Conservation (phyloP, 2,797 vertebrate genomes). For the Fratercula arctica region DNA sequence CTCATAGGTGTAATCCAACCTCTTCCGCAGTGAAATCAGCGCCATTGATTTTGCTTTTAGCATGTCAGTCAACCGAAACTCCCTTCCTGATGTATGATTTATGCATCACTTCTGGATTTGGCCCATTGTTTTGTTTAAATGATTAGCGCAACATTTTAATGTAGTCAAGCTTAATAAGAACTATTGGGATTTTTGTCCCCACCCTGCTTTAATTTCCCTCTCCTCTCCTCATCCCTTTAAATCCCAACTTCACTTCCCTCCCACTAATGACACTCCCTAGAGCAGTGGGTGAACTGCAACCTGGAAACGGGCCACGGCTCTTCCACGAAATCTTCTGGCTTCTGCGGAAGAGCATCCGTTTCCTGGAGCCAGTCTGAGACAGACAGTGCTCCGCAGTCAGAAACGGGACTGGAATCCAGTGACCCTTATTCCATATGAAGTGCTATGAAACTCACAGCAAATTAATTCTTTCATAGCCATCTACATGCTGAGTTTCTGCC, state of each 20-base stretch:
- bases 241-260: background rate
- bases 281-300: conserved; percentile 33
- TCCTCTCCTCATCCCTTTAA: background rate
- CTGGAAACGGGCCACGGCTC: conserved; percentile 7
- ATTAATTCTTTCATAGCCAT: background rate
- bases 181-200: background rate
- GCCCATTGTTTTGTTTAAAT: background rate
- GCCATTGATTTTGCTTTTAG: background rate
- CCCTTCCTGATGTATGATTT: background rate
- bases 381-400: conserved; percentile 38
- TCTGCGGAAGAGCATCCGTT: background rate
- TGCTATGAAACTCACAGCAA: background rate
- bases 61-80: background rate
- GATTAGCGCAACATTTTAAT: background rate
- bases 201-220: background rate
- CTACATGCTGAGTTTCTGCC: background rate
- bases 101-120: background rate
- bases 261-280: background rate
- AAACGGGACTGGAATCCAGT: background rate
- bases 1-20: background rate
- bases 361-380: conserved; percentile 44
- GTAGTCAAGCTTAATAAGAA: background rate
- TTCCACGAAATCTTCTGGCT: conserved; percentile 30
- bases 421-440: conserved; percentile 6
- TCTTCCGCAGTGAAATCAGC: background rate